Percentiles rank a stretch among this genome's conserved stretches.
phyloP scores from a whole-genome alignment of 2,797 vertebrate genomes.

The Naso thynnoides region DNA sequence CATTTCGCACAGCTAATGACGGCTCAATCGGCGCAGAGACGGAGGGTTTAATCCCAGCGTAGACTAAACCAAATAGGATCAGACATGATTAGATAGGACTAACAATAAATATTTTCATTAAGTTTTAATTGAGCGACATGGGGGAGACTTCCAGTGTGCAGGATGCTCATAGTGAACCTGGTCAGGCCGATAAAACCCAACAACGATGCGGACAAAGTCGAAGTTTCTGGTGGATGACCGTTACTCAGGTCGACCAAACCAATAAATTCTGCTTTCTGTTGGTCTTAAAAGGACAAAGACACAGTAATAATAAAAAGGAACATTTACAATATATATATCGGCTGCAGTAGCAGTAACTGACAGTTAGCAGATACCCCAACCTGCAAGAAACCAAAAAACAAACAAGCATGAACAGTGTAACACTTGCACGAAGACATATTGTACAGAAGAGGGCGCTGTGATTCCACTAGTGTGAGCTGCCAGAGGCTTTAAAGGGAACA shows the following conservation, averaged over 20 bases:
- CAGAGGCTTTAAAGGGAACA: background rate
- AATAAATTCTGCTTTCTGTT: too few species aligned
- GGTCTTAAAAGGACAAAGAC: background rate
- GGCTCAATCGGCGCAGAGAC: conserved; percentile 51
- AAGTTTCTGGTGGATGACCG: background rate
- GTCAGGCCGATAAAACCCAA: background rate
- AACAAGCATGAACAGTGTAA: background rate
- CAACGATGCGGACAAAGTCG: background rate
- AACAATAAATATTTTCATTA: conserved; percentile 49
- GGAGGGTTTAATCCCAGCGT: conserved; percentile 41
- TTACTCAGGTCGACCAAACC: background rate
- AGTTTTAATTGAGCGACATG: conserved; percentile 40
- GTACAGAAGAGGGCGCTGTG: conserved; percentile 58
- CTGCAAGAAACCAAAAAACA: background rate
- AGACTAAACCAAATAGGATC: conserved; percentile 69
- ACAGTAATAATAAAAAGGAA: background rate
- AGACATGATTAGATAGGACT: conserved; percentile 74
- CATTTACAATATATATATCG: background rate
- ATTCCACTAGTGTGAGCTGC: background rate
- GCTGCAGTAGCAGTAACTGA: too few species aligned
- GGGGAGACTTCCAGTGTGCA: conserved; percentile 2
- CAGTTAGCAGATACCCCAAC: too few species aligned
- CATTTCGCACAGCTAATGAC: conserved; percentile 66
- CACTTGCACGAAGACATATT: background rate
- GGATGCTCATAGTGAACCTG: too few species aligned